Conservation (phyloP, 2,888 invertebrate genomes). For the Ennomos erosarius region DNA sequence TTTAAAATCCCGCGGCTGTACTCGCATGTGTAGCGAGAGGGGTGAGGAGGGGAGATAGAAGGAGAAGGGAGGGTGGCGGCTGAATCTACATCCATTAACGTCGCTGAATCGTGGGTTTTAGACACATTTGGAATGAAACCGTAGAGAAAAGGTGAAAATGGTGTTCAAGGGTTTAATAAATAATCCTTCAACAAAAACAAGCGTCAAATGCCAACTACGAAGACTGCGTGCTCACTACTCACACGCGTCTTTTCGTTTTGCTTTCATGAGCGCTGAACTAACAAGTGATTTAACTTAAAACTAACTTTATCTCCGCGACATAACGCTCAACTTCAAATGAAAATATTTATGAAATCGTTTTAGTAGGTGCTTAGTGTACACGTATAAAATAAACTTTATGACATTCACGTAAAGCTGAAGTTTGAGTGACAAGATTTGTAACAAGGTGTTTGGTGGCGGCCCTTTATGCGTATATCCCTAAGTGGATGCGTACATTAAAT, state of each 20-base stretch:
- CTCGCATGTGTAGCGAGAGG: not conserved
- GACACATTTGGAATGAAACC: conserved; percentile 36
- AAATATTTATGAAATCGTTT: conserved; percentile 26
- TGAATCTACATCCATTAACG: conserved; percentile 33
- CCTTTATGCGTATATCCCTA: conserved; percentile 30
- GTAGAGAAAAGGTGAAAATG: conserved; percentile 26
- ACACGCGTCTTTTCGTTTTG: conserved; percentile 7
- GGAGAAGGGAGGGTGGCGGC: conserved; percentile 23
- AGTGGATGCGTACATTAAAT: conserved; percentile 38
- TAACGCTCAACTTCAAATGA: conserved; percentile 27
- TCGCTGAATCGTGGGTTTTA: conserved; percentile 28
- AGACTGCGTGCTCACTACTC: not conserved
- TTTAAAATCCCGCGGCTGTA: conserved; percentile 23
- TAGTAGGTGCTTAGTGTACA: conserved; percentile 12
- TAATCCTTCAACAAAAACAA: conserved; percentile 3
- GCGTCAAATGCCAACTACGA: not conserved
- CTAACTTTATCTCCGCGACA: conserved; percentile 23
- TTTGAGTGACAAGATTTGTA: conserved; percentile 17
- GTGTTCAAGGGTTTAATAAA: conserved; percentile 15
- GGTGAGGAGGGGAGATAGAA: not conserved
- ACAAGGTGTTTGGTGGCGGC: conserved; percentile 23
- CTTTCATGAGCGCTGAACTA: conserved; percentile 21
- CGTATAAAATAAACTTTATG: conserved; percentile 13
- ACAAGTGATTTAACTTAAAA: conserved; percentile 23
- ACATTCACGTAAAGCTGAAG: conserved; percentile 7